These are phyloP conservation scores for Rhyzopertha dominica DNA, from an alignment of 1,140 invertebrate species.

Conservation along the genomic window DNA sequence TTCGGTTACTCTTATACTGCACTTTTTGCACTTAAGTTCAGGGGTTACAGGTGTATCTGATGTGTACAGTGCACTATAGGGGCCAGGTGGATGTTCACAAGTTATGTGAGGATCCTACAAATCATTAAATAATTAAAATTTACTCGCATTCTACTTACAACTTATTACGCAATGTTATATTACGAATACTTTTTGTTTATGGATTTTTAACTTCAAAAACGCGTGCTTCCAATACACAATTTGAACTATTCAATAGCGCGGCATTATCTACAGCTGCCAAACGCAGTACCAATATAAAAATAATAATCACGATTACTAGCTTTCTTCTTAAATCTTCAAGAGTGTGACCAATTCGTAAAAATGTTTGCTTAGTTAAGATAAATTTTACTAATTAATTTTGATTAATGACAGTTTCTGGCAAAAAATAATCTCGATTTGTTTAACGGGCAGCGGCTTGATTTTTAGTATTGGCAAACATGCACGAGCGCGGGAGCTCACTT, in stretches of 20 bases:
- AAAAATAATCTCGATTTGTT: constrained; percentile 5
- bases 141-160: background rate
- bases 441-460: constrained; percentile 1
- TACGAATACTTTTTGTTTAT: background rate
- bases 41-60: background rate
- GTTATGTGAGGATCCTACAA: constrained; percentile 9
- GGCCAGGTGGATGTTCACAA: constrained; percentile 8
- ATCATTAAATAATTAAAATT: constrained; percentile 2
- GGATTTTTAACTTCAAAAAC: constrained; percentile 7
- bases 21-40: constrained; percentile 25
- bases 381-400: too few relatives aligned
- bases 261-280: too few relatives aligned
- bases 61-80: background rate
- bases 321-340: too few relatives aligned
- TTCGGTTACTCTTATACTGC: constrained; percentile 22
- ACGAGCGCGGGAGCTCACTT: too few relatives aligned
- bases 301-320: too few relatives aligned
- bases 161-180: constrained; percentile 2
- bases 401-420: too few relatives aligned
- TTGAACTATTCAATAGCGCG: too few relatives aligned
- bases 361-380: too few relatives aligned
- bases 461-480: constrained; percentile 9
- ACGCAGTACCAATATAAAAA: too few relatives aligned
- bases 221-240: background rate
- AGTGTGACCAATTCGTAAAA: too few relatives aligned